Evolutionary conservation across 92 coral and sea anemone species (phyloP).

Genomic region (Phenganax stokvisi): DNA sequence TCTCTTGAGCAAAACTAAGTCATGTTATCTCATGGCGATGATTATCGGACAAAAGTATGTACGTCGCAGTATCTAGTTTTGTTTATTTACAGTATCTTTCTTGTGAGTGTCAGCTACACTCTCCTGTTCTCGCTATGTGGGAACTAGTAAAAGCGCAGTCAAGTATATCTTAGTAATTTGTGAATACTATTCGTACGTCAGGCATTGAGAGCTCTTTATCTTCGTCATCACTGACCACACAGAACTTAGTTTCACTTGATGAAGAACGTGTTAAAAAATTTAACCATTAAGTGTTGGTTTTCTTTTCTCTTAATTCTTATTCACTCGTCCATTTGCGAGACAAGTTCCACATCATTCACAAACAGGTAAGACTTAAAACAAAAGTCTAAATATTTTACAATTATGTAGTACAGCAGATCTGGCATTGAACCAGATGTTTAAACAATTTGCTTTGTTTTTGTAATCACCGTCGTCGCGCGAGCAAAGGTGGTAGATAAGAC

Average conservation of each 20-base stretch:
- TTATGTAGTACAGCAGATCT: too few relatives aligned
- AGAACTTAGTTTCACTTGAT: neutral
- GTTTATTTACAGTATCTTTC: neutral
- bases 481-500: too few relatives aligned
- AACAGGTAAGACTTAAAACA: too few relatives aligned
- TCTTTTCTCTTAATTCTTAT: neutral
- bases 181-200: conserved; percentile 9
- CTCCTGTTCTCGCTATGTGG: neutral
- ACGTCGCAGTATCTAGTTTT: neutral
- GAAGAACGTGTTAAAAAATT: neutral
- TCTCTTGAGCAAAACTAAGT: neutral
- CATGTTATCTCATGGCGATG: conserved; percentile 16
- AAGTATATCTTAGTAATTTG: neutral
- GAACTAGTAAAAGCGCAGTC: neutral
- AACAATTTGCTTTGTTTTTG: too few relatives aligned
- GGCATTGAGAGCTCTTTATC: conserved; percentile 6
- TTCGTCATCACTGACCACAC: neutral
- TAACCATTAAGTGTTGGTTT: neutral
- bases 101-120: neutral
- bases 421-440: too few relatives aligned
- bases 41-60: conserved; percentile 18
- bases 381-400: too few relatives aligned
- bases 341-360: neutral
- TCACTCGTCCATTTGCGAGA: neutral
- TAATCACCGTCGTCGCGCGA: too few relatives aligned